Evolutionary conservation across 2,797 vertebrate genomes (phyloP), one percentile per base, ranked within the genome.

Genomic region (Amblyopsis hoosieri): DNA sequence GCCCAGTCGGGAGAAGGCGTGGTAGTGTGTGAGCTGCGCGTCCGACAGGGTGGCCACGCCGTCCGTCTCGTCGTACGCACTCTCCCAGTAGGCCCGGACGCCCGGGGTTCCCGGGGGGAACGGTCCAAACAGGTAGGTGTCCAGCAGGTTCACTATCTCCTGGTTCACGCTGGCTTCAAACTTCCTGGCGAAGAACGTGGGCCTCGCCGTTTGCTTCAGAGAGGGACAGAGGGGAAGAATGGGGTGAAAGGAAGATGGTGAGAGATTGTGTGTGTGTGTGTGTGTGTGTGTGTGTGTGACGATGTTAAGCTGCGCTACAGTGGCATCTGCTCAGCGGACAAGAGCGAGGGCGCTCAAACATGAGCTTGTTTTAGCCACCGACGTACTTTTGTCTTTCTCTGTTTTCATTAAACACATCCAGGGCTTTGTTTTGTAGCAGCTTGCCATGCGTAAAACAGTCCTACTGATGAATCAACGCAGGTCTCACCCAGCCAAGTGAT

Each of bases 151-250:
- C 3, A 99, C 94, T 57, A 99, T 93, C 88, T 99, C 98, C 87
- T 99, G 97, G 63, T 98, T 99, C 64, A 99, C 98, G 49, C 96
- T 95, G 0, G 98, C 96, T 79, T 99, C 98, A 17, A 99, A 99
- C 89, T 99, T 99, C 66, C 97, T 94, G 23, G 96, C 98, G 12
- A 99, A 99, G 93, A 99, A 99, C 7, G 97, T 99, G 10, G 97
- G 97, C 68, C 97, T 91, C 70, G 95, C 92, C 0, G 96, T 98
- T 94, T 99, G 97, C 97, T 99, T 91, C 82, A 87, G 57, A 0
- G 57, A 0, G 23, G 58, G 19, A 42, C 2, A 62, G 61, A 69
- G 45, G 52, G 19, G 51, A 54, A 60, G 64, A 47, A 64, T 49
- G 45, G 45, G 14, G 45, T 31, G 29, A 13, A 37, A 13, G 31